Evolutionary conservation across 2,888 invertebrate species (phyloP).

Genomic region (Melipona beecheii): DNA sequence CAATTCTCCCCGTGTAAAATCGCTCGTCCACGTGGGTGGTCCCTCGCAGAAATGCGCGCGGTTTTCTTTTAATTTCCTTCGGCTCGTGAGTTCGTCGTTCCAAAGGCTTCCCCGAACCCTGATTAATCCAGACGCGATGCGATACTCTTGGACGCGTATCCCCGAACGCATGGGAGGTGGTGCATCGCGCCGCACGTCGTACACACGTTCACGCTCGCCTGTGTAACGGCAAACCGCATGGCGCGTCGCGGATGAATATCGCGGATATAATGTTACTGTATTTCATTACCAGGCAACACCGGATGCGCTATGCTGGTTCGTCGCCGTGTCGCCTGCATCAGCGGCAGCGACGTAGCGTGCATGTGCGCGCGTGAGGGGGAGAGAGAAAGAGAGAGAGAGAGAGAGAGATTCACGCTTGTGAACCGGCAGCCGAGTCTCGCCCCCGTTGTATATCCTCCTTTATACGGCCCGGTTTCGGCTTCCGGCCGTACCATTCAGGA

Average conservation of each 20-base stretch:
- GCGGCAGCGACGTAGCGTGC: neutral
- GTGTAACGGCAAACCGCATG: conserved; percentile 78
- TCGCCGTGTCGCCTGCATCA: conserved; percentile 69
- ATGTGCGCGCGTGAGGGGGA: neutral
- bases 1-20: neutral
- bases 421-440: conserved; percentile 10
- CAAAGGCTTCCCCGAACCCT: conserved; percentile 52
- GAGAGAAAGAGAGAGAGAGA: too few relatives aligned
- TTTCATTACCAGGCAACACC: conserved; percentile 79
- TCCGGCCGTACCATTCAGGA: conserved; percentile 77
- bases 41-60: neutral
- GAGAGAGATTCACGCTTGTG: neutral
- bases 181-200: neutral
- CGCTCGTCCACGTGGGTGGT: neutral
- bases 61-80: conserved; percentile 1
- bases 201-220: conserved; percentile 38
- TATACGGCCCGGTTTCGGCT: conserved; percentile 73
- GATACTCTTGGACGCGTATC: conserved; percentile 70
- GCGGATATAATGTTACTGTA: conserved; percentile 82
- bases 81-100: neutral
- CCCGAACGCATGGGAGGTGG: too few relatives aligned
- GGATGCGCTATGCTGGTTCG: conserved; percentile 73
- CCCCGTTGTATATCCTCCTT: conserved; percentile 68
- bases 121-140: conserved; percentile 69
- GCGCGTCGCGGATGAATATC: conserved; percentile 76